A percentile compares a stretch with the other conserved stretches of the same genome.
Conservation (phyloP, 2,797 vertebrate genomes). For the Sebastes nivosus region DNA sequence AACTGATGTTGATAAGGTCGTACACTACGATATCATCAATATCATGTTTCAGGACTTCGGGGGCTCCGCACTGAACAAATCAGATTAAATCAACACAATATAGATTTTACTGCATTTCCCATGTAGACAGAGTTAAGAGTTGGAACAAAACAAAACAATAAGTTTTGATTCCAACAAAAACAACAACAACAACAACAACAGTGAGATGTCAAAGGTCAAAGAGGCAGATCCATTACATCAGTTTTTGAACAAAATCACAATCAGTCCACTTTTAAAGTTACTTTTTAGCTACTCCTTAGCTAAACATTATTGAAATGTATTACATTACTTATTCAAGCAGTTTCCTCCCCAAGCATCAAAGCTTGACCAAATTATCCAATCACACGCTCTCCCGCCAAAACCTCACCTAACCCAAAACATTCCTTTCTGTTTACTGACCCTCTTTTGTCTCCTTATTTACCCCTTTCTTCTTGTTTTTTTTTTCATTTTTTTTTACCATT, state of each 20-base stretch:
- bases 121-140: background rate
- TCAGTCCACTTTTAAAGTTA: slow-evolving; percentile 12
- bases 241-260: slow-evolving; percentile 11
- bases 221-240: background rate
- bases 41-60: background rate
- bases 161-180: slow-evolving; percentile 1
- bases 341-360: background rate
- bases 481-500: background rate
- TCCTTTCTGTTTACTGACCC: background rate
- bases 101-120: background rate
- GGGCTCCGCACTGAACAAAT: background rate
- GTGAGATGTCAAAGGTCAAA: slow-evolving; percentile 49
- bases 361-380: background rate
- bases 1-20: background rate
- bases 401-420: background rate
- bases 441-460: background rate
- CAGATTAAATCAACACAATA: background rate
- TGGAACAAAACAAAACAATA: background rate
- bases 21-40: background rate
- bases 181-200: slow-evolving; percentile 6
- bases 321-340: background rate
- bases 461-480: background rate
- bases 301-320: background rate
- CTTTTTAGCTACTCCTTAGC: background rate
- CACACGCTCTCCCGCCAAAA: background rate